Evolutionary conservation across 2,113 vertebrate species (phyloP).

Genomic region (Ochotona princeps): DNA sequence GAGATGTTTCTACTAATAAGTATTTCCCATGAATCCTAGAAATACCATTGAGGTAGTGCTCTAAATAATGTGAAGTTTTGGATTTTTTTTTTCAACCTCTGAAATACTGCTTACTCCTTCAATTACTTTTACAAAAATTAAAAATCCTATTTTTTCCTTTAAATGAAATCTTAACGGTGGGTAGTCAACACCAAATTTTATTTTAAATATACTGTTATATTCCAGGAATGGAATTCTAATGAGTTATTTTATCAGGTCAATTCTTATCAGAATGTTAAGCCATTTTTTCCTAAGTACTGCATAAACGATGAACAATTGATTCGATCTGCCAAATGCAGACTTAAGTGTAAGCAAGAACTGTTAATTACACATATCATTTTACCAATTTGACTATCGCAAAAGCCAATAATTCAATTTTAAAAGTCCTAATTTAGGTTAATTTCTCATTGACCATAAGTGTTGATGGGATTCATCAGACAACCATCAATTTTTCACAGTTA

Average conservation of each 20-base stretch:
- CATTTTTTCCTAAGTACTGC: neutral
- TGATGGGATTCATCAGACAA: slow-evolving; percentile 47
- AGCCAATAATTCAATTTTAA: slow-evolving; percentile 38
- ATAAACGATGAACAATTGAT: neutral
- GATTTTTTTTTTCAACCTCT: neutral
- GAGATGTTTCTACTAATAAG: neutral
- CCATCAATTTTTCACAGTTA: slow-evolving; percentile 37
- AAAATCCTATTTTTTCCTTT: neutral
- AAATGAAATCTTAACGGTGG: neutral
- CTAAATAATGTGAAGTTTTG: neutral
- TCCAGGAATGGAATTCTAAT: neutral
- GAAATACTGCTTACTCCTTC: neutral
- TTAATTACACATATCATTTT: slow-evolving; percentile 61
- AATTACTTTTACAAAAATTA: neutral
- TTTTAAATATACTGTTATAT: neutral
- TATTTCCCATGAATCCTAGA: neutral
- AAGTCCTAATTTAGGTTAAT: slow-evolving; percentile 43
- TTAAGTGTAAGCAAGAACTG: slow-evolving; percentile 45
- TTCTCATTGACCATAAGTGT: slow-evolving; percentile 22
- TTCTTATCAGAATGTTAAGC: neutral
- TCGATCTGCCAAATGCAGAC: slow-evolving; percentile 49
- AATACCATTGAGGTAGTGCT: neutral
- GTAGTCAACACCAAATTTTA: neutral
- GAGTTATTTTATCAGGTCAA: neutral
- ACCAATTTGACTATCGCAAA: slow-evolving; percentile 41